A percentile compares a stretch with the other conserved stretches of the same genome.
These are phyloP conservation scores for Drosophila ercepeae DNA, from an alignment of 1,140 invertebrate species.

Conservation along the genomic window DNA sequence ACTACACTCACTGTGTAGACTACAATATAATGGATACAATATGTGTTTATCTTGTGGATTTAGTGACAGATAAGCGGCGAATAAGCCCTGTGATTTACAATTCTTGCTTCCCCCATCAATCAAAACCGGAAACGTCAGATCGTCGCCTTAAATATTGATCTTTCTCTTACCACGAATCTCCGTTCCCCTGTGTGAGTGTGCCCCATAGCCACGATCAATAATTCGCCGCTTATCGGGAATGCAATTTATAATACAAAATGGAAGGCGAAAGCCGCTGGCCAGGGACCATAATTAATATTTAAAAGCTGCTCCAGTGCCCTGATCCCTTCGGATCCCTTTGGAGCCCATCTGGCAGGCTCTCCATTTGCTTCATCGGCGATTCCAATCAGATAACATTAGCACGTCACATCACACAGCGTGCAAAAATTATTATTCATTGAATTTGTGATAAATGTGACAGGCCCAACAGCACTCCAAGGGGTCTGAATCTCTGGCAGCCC, in stretches of 20 bases:
- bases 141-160: slow-evolving; percentile 49
- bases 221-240: slow-evolving; percentile 71
- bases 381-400: slow-evolving; percentile 83
- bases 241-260: slow-evolving; percentile 82
- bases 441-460: slow-evolving; percentile 83
- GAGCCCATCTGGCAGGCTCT: slow-evolving; percentile 15
- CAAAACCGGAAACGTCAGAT: slow-evolving; percentile 65
- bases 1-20: not conserved
- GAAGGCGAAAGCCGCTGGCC: slow-evolving; percentile 59
- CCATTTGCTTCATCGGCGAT: slow-evolving; percentile 73
- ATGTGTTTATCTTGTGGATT: slow-evolving; percentile 43
- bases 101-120: slow-evolving; percentile 39
- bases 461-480: slow-evolving; percentile 68
- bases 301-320: slow-evolving; percentile 44
- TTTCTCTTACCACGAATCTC: slow-evolving; percentile 2
- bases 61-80: slow-evolving; percentile 41
- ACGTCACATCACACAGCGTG: slow-evolving; percentile 81
- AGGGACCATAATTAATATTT: slow-evolving; percentile 77
- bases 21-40: slow-evolving; percentile 15
- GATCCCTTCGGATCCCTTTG: slow-evolving; percentile 14
- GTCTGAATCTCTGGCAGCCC: slow-evolving; percentile 14
- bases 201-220: slow-evolving; percentile 50
- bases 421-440: slow-evolving; percentile 83
- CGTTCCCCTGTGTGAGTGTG: not conserved
- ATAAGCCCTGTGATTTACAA: slow-evolving; percentile 46